These are phyloP conservation scores for Grammomys dolichurus DNA, from an alignment of 2,113 vertebrate genomes.

Conservation along the genomic window DNA sequence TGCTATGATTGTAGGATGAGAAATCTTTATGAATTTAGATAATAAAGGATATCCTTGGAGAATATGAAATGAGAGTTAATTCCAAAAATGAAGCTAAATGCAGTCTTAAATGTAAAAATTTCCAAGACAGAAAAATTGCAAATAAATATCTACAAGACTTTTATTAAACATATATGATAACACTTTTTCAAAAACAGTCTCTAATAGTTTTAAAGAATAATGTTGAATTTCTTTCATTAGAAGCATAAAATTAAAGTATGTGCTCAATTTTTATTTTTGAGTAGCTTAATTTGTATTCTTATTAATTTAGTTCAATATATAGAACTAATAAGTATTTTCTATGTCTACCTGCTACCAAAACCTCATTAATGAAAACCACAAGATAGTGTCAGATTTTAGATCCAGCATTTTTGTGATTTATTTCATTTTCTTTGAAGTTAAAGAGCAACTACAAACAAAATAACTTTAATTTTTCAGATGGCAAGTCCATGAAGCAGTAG, in stretches of 20 bases:
- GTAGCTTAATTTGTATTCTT: neutral
- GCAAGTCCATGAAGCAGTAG: neutral
- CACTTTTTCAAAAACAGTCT: neutral
- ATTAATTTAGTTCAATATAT: neutral
- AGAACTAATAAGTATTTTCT: neutral
- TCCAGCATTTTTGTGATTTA: neutral
- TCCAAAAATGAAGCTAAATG: constrained; percentile 46
- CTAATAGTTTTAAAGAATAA: neutral
- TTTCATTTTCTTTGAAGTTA: neutral
- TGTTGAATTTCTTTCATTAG: neutral
- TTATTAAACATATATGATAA: neutral
- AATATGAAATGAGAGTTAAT: constrained; percentile 67
- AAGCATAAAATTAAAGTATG: neutral
- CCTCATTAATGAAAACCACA: neutral
- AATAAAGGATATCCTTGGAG: constrained; percentile 25
- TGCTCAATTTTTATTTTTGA: neutral
- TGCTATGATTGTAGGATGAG: constrained; percentile 13
- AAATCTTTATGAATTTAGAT: constrained; percentile 34
- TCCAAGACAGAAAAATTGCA: neutral
- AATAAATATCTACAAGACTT: neutral
- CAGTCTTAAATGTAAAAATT: constrained; percentile 42
- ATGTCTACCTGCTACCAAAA: neutral
- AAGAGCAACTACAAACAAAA: neutral
- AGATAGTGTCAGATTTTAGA: neutral
- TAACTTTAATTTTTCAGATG: too few species aligned